These are phyloP conservation scores for Sebastes umbrosus DNA, from an alignment of 2,797 vertebrate species.

Conservation along the genomic window DNA sequence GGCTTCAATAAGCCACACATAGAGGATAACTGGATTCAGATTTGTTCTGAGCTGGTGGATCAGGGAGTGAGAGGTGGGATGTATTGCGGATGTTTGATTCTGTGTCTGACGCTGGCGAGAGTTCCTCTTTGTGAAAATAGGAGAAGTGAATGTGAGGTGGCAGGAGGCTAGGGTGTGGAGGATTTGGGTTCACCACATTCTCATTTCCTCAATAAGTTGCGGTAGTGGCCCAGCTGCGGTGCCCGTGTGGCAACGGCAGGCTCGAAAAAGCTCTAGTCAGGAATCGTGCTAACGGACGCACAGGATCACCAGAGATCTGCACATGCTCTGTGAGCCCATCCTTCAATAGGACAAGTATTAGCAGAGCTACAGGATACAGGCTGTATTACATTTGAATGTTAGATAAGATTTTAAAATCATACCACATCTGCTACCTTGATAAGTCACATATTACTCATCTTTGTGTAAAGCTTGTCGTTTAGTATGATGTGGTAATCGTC, in stretches of 20 bases:
- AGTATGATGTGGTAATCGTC: not conserved
- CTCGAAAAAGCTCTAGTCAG: conserved; percentile 28
- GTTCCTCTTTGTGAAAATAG: conserved; percentile 71
- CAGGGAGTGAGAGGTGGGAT: conserved; percentile 9
- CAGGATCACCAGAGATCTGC: not conserved
- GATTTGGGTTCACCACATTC: conserved; percentile 63
- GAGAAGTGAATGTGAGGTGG: conserved; percentile 76
- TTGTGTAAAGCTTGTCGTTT: not conserved
- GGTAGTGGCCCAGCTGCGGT: conserved; percentile 35
- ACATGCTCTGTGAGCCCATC: not conserved
- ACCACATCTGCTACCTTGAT: not conserved
- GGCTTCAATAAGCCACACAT: not conserved
- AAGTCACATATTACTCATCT: not conserved
- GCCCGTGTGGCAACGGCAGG: conserved; percentile 49
- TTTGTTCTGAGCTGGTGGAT: not conserved
- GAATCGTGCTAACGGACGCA: not conserved
- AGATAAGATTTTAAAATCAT: not conserved
- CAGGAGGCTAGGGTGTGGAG: conserved; percentile 52
- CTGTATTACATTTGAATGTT: not conserved
- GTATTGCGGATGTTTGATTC: conserved; percentile 24
- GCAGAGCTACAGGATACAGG: not conserved
- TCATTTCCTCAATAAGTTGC: conserved; percentile 73
- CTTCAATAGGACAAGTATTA: not conserved
- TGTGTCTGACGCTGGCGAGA: conserved; percentile 20
- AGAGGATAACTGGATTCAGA: not conserved